Evolutionary conservation across 2,888 invertebrate species (phyloP).

Genomic region (Campaea margaritaria): DNA sequence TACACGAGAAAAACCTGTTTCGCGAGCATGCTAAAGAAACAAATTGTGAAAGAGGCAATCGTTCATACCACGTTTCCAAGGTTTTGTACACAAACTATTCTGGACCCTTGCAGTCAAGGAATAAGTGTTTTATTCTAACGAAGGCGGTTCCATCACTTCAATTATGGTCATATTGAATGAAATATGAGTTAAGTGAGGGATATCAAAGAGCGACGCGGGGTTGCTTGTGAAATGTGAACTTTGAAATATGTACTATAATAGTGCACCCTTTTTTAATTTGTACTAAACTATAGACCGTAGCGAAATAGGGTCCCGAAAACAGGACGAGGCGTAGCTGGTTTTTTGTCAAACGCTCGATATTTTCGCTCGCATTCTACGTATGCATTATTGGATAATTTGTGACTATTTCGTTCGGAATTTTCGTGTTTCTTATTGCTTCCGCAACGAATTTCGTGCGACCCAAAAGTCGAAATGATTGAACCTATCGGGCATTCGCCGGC

Average conservation of each 20-base stretch:
- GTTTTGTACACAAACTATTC: constrained; percentile 56
- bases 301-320: constrained; percentile 71
- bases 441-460: constrained; percentile 85
- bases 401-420: constrained; percentile 71
- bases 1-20: constrained; percentile 81
- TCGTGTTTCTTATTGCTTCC: constrained; percentile 85
- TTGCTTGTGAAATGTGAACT: constrained; percentile 81
- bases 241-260: constrained; percentile 78
- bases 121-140: constrained; percentile 72
- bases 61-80: constrained; percentile 73
- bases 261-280: constrained; percentile 83
- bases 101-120: constrained; percentile 62
- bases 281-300: constrained; percentile 77
- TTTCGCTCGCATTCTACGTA: constrained; percentile 53
- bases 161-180: constrained; percentile 84
- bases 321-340: constrained; percentile 47
- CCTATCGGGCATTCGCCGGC: constrained; percentile 83
- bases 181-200: constrained; percentile 85
- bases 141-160: constrained; percentile 69
- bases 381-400: constrained; percentile 71
- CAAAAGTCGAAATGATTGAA: constrained; percentile 81
- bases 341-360: constrained; percentile 57
- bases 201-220: constrained; percentile 82
- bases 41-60: constrained; percentile 84
- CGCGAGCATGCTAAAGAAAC: constrained; percentile 80